These are phyloP conservation scores for Anthoscopus minutus DNA, from an alignment of 2,113 vertebrate species.

Conservation along the genomic window DNA sequence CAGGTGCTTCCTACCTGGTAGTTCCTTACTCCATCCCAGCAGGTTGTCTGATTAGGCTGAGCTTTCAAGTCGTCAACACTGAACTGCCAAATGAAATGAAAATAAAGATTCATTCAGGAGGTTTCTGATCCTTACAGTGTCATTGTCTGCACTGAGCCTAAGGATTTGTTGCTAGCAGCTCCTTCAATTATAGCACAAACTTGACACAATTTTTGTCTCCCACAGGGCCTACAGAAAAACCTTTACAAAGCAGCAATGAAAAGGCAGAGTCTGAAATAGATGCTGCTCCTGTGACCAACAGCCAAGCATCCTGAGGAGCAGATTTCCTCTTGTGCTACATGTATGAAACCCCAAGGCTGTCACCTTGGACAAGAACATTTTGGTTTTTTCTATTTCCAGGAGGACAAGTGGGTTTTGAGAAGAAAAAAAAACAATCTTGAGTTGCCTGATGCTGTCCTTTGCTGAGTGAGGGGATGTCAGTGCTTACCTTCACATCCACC, in stretches of 20 bases:
- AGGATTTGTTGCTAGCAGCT: background rate
- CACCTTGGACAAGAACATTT: background rate
- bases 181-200: background rate
- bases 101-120: background rate
- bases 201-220: background rate
- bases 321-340: background rate
- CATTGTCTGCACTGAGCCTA: background rate
- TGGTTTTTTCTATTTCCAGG: background rate
- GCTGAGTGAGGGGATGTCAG: background rate
- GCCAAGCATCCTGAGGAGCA: background rate
- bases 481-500: constrained; percentile 86
- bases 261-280: background rate
- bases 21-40: constrained; percentile 95
- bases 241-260: background rate
- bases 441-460: background rate
- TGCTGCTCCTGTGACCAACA: background rate
- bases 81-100: constrained; percentile 75
- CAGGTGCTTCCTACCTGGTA: constrained; percentile 80
- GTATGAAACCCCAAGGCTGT: background rate
- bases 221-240: background rate
- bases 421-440: background rate
- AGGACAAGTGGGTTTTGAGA: background rate
- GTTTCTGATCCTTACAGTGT: background rate
- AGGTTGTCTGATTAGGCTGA: constrained; percentile 81
- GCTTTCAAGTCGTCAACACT: constrained; percentile 91